Conservation (phyloP, 92 coral and sea anemone genomes). For the Metridium senile region DNA sequence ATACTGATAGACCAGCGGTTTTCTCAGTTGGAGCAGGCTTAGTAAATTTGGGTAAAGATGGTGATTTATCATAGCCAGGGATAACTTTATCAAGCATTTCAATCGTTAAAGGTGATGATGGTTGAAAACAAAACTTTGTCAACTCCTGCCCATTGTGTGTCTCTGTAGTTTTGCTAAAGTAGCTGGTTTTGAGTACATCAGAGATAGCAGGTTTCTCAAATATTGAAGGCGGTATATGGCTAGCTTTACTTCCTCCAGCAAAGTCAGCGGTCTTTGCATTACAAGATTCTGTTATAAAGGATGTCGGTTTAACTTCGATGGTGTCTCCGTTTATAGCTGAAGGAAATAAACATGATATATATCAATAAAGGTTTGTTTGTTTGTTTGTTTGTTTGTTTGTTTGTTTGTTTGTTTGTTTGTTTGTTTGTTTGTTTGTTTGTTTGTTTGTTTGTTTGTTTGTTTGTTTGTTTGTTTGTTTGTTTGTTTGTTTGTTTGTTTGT, state of each 20-base stretch:
- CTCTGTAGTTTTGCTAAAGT: conserved; percentile 44
- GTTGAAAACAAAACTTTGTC: conserved; percentile 62
- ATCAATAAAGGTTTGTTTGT: not conserved
- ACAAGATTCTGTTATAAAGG: conserved; percentile 31
- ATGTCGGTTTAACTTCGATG: conserved; percentile 33
- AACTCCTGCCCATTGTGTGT: not conserved
- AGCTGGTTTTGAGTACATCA: conserved; percentile 43
- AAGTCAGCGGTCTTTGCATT: conserved; percentile 37
- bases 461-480: not conserved
- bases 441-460: not conserved
- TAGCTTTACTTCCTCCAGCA: conserved; percentile 14
- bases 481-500: not conserved
- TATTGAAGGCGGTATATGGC: conserved; percentile 37
- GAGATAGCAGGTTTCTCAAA: conserved; percentile 25
- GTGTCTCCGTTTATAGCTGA: conserved; percentile 36
- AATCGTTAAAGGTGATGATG: conserved; percentile 29
- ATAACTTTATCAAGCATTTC: conserved; percentile 27
- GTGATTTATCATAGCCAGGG: conserved; percentile 31
- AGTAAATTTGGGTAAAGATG: conserved; percentile 45
- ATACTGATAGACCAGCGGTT: conserved; percentile 45
- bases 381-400: not conserved
- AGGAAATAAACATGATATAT: not conserved
- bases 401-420: not conserved
- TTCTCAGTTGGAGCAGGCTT: conserved; percentile 37
- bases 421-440: not conserved